phyloP scores from a whole-genome alignment of 2,113 vertebrate genomes.

The Lagopus leucura region DNA sequence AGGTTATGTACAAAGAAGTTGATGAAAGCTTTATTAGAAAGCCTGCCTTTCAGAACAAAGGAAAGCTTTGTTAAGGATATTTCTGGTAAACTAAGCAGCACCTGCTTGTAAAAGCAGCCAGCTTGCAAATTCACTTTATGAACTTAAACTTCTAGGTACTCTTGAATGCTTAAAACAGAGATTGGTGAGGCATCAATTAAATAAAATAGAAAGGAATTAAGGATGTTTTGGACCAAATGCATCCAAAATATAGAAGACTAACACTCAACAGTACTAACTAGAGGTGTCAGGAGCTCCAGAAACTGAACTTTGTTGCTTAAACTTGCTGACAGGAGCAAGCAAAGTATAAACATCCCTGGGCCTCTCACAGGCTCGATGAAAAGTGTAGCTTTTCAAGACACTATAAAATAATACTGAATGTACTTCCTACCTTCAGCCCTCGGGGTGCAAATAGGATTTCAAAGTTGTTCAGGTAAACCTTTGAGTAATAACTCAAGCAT shows the following conservation, averaged over 20 bases:
- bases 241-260: background rate
- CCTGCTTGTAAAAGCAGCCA: background rate
- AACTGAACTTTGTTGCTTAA: background rate
- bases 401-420: background rate
- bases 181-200: background rate
- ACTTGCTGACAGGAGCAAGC: background rate
- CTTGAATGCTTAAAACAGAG: background rate
- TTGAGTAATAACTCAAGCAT: background rate
- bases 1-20: background rate
- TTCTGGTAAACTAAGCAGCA: background rate
- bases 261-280: background rate
- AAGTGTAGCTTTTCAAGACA: background rate
- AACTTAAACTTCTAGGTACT: background rate
- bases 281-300: background rate
- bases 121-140: background rate
- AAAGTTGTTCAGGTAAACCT: background rate
- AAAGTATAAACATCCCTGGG: background rate
- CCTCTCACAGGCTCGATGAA: background rate
- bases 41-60: background rate
- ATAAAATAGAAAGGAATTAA: background rate
- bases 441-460: background rate
- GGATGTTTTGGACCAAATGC: background rate
- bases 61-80: background rate
- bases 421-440: background rate
- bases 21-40: conserved; percentile 4